Percentiles rank a stretch among this genome's conserved stretches.
These are phyloP conservation scores for Melanostoma scalare DNA, from an alignment of 2,888 invertebrate species.

Conservation along the genomic window DNA sequence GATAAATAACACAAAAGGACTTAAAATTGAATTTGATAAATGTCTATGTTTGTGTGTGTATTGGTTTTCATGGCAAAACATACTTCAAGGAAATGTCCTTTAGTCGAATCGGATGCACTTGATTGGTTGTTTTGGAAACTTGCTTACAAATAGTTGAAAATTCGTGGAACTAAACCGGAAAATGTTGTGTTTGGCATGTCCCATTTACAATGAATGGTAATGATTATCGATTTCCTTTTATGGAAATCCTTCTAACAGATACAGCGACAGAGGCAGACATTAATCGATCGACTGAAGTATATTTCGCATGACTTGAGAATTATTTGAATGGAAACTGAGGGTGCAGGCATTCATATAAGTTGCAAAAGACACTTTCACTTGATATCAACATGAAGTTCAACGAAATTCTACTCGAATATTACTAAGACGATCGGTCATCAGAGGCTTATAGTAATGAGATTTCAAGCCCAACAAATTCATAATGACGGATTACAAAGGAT, in stretches of 20 bases:
- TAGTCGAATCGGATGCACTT: background rate
- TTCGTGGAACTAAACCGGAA: background rate
- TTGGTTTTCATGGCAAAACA: conserved; percentile 1
- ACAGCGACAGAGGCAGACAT: too few relatives aligned
- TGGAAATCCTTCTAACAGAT: background rate
- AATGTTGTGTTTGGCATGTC: background rate
- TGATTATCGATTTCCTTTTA: background rate
- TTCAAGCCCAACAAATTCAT: too few relatives aligned
- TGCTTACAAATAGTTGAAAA: conserved; percentile 25
- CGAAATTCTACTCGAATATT: too few relatives aligned
- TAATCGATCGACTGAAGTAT: too few relatives aligned
- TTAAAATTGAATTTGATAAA: conserved; percentile 33
- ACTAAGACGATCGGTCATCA: too few relatives aligned
- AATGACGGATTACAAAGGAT: too few relatives aligned
- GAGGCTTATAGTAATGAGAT: too few relatives aligned
- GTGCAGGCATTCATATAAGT: too few relatives aligned
- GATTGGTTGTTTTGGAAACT: conserved; percentile 7
- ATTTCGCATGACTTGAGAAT: too few relatives aligned
- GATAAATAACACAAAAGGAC: conserved; percentile 50
- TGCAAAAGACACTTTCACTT: too few relatives aligned
- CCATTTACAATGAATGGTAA: background rate
- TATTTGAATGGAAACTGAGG: too few relatives aligned
- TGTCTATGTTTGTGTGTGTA: conserved; percentile 19
- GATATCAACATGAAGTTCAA: too few relatives aligned
- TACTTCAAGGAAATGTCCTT: conserved; percentile 9